phyloP scores from a whole-genome alignment of 2,797 vertebrate genomes.

The Synaphobranchus kaupii region DNA sequence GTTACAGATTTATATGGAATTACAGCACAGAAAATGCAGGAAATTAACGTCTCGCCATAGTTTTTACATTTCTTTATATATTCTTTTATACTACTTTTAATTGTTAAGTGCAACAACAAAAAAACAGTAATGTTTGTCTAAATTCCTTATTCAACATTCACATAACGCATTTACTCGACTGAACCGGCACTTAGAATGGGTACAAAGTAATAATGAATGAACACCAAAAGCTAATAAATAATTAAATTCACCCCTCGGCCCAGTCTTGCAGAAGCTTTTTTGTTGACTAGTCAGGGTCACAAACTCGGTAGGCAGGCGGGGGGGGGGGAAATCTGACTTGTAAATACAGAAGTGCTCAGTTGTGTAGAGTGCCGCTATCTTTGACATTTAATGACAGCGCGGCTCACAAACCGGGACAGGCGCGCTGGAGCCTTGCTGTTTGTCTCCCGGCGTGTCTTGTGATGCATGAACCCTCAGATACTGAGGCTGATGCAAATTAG shows the following conservation, averaged over 20 bases:
- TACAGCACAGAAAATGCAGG: too few relatives aligned
- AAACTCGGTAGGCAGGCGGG: conserved; percentile 6
- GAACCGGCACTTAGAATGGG: background rate
- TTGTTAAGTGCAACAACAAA: too few relatives aligned
- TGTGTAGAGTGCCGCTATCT: conserved; percentile 26
- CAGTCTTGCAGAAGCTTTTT: background rate
- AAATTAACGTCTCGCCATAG: too few relatives aligned
- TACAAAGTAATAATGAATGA: background rate
- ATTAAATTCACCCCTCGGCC: background rate
- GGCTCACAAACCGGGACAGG: conserved; percentile 27
- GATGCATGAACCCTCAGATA: conserved; percentile 39
- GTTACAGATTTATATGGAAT: too few relatives aligned
- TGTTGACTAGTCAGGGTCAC: conserved; percentile 19
- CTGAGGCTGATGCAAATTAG: conserved; percentile 45
- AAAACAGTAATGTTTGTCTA: too few relatives aligned
- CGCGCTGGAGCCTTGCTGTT: conserved; percentile 27
- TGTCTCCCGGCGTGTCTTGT: conserved; percentile 38
- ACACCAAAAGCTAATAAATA: too few relatives aligned
- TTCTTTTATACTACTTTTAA: too few relatives aligned
- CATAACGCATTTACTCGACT: background rate
- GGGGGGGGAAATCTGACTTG: background rate
- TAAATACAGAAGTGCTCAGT: conserved; percentile 34
- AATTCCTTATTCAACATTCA: background rate
- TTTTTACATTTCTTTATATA: too few relatives aligned
- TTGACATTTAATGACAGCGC: conserved; percentile 44